phyloP scores from a whole-genome alignment of 2,888 invertebrate genomes.

The Chrysomela aeneicollis region DNA sequence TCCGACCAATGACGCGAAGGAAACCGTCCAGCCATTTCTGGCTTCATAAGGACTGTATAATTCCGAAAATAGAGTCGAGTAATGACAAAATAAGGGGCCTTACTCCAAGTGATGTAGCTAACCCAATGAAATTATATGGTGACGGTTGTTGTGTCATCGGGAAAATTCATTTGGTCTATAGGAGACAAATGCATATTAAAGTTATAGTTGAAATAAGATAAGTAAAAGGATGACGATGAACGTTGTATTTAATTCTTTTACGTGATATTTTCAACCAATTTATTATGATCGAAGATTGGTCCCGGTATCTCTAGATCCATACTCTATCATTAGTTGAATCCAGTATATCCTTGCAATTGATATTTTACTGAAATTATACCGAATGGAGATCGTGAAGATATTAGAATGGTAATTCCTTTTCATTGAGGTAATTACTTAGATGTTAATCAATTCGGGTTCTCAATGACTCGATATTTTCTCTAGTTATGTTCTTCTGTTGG shows the following conservation, averaged over 20 bases:
- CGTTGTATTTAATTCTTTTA: constrained; percentile 62
- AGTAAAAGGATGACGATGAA: constrained; percentile 63
- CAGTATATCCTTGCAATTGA: constrained; percentile 46
- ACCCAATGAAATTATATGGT: constrained; percentile 34
- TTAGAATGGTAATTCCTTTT: constrained; percentile 37
- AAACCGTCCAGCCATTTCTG: constrained; percentile 45
- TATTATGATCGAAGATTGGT: constrained; percentile 56
- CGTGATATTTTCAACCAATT: constrained; percentile 62
- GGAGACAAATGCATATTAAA: constrained; percentile 58
- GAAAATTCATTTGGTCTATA: constrained; percentile 43
- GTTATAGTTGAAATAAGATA: constrained; percentile 61
- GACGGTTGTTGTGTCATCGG: background rate
- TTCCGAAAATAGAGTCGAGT: constrained; percentile 60
- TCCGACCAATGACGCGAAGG: constrained; percentile 51
- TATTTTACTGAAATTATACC: constrained; percentile 55
- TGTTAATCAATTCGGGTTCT: constrained; percentile 41
- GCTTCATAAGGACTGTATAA: constrained; percentile 57
- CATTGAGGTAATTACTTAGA: constrained; percentile 33
- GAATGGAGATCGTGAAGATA: constrained; percentile 47
- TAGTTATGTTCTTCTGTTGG: constrained; percentile 10
- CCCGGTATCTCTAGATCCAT: constrained; percentile 47
- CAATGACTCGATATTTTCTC: constrained; percentile 32
- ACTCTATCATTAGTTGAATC: constrained; percentile 53
- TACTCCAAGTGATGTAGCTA: constrained; percentile 55
- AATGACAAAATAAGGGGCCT: constrained; percentile 63